Percentiles rank a stretch among this genome's conserved stretches.
phyloP scores from a whole-genome alignment of 2,797 vertebrate genomes.

The Cyclopterus lumpus region DNA sequence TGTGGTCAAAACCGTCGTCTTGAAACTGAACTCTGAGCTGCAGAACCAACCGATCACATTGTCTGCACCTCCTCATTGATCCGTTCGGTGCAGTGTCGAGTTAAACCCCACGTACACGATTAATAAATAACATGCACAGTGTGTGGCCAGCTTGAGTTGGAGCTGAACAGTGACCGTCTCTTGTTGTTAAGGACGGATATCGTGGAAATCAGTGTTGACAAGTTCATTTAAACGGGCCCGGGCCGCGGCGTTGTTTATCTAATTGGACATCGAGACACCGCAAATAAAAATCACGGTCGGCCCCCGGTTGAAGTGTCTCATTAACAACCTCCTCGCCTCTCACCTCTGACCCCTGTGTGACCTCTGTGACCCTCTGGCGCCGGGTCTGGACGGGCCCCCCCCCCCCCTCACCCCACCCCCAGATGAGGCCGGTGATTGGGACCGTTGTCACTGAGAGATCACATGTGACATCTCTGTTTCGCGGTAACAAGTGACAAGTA shows the following conservation, averaged over 20 bases:
- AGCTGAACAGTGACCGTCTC: conserved; percentile 37
- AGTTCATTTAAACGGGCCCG: conserved; percentile 88
- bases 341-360: conserved; percentile 67
- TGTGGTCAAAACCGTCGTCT: not conserved
- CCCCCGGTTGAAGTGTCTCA: conserved; percentile 73
- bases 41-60: not conserved
- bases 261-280: conserved; percentile 88
- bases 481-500: conserved; percentile 56
- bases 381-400: not conserved
- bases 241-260: conserved; percentile 87
- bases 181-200: conserved; percentile 76
- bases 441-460: conserved; percentile 56
- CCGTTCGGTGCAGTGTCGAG: not conserved
- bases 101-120: not conserved
- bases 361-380: conserved; percentile 48
- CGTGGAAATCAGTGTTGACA: conserved; percentile 90
- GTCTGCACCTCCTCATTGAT: not conserved
- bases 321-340: conserved; percentile 71
- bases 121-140: not conserved
- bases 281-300: conserved; percentile 86
- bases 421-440: conserved; percentile 61
- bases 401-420: not conserved
- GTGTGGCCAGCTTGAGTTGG: not conserved
- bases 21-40: not conserved
- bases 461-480: conserved; percentile 61